Evolutionary conservation across 2,888 invertebrate species (phyloP), one percentile per base, ranked within the genome.

Genomic region (Drosophila paranaensis): DNA sequence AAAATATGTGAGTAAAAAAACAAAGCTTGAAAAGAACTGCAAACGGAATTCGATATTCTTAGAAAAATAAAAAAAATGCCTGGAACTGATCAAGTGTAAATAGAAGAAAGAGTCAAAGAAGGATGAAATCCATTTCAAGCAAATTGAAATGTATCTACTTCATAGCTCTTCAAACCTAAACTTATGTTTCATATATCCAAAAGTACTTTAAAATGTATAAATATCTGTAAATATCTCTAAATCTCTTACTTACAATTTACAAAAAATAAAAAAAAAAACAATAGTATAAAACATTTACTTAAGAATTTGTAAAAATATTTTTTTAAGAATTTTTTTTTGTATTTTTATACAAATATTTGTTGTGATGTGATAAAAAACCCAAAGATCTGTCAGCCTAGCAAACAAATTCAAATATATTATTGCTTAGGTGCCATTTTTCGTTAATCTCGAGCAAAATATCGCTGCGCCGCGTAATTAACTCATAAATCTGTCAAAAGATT

Each of bases 401-500:
- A 45, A 14, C 27, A 57, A 9, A 30, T 51, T 43, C 9, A 35
- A 54, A 9, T 27, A 51, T 10, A 57, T 56, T 3, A 14, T 9
- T 14, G 55, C 27, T 66, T 11, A 40, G 11, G 25, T 33, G 13
- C 3, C 11, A 11, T n/a, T 16, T 10, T 16, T n/a, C 14, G 11
- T 54, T n/a, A 11, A 25, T 25, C 39, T 33, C n/a, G 2, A 30
- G 20, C 11, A 8, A 11, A 45, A 68, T 13, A 48, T 30, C 45
- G 8, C 8, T 20, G 3, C 6, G 5, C 10, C 25, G 39, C 50
- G 56, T 84, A 84, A 84, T 88, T 82, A 88, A 88, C 78, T 71
- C 86, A 88, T 84, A 84, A 84, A 88, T 84, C 83, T 79, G 71
- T 79, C 74, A 70, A 62, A 64, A 43, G 68, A 82, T 74, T 75